Percentiles rank a stretch among this genome's conserved stretches.
Evolutionary conservation across 1,140 invertebrate species (phyloP).

Genomic region (Dendroctonus ponderosae): DNA sequence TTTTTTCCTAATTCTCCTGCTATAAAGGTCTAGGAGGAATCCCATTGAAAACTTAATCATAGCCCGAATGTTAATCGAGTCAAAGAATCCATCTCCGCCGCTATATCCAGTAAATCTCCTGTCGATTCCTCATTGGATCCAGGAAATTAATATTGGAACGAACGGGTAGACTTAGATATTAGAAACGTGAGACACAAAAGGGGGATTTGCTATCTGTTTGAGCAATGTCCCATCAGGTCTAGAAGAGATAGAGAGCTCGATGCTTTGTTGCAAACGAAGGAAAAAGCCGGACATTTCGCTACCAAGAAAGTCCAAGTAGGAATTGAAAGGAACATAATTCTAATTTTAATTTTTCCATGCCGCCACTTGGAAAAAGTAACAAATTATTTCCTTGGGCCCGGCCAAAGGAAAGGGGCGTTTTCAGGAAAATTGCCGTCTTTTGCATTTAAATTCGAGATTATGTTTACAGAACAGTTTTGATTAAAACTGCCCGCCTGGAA

Average conservation of each 20-base stretch:
- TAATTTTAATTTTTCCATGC: no score
- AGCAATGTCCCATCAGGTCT: no score
- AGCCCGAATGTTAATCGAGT: constrained; percentile 26
- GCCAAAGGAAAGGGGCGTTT: background rate
- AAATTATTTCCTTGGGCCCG: background rate
- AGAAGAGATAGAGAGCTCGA: no score
- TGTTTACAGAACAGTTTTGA: constrained; percentile 3
- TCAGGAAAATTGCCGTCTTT: constrained; percentile 1
- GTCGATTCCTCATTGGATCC: constrained; percentile 25
- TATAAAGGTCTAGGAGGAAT: background rate
- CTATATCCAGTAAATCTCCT: constrained; percentile 28
- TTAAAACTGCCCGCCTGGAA: background rate
- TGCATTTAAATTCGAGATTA: constrained; percentile 2
- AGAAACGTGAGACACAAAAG: constrained; percentile 30
- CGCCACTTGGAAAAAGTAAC: background rate
- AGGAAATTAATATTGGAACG: constrained; percentile 31
- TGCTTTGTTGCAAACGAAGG: no score
- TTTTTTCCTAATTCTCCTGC: background rate
- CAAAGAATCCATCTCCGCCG: constrained; percentile 30
- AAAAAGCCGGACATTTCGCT: no score
- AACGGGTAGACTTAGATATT: constrained; percentile 23
- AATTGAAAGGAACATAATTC: no score
- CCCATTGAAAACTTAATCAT: constrained; percentile 17
- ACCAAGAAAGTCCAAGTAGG: no score
- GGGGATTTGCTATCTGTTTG: constrained; percentile 12